Base-by-base conservation (phyloP, 92 coral and sea anemone genomes). In the Phymanthus crucifer region DNA sequence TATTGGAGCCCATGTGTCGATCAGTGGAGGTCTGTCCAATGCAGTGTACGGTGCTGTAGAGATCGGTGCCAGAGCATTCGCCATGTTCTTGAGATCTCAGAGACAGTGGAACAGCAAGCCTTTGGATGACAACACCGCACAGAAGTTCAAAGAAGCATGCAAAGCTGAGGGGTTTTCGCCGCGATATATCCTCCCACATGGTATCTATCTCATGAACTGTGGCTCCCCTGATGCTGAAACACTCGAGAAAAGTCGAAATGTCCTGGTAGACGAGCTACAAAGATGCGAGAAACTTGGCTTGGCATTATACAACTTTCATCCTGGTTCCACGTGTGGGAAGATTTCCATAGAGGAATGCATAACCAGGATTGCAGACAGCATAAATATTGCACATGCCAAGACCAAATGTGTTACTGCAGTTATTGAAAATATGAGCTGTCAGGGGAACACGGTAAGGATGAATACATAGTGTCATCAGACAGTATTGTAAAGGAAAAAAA, bases 301-400 rank as follows among this genome's bases (percentile, higher is more conserved):
- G 27, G 67, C 82, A 29, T 50, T 94, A 85, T 94, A 94, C 80
- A 94, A 94, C 79, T 94, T 94, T 74, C 98, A 94, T 70, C 98
- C 98, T 16, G 98, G 98, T n/a, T 94, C 98, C 11, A 90, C 94
- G 1, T 90, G 94, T 86, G 97, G 98, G 21, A 94, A 94, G 76
- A 90, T 94, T 7, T 75, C 94, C 31, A 93, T 92, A 2, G 93
- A 90, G 13, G 91, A 94, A 38, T 83, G 93, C 61, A 74, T 94
- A n/a, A 89, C 81, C 24, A 91, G 72, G 70, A 92, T 94, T 83
- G 98, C 93, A 10, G 97, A 92, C 77, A 94, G 98, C 38, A 92
- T 94, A n/a, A 88, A 94, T 75, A 76, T 83, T 69, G 98, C 97
- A 9, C 98, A 94, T 79, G 66, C 75, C 77, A 66, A 92, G 76